Percentiles rank a stretch among this genome's conserved stretches.
Conservation (phyloP, 2,888 invertebrate genomes). For the Dione vanillae region DNA sequence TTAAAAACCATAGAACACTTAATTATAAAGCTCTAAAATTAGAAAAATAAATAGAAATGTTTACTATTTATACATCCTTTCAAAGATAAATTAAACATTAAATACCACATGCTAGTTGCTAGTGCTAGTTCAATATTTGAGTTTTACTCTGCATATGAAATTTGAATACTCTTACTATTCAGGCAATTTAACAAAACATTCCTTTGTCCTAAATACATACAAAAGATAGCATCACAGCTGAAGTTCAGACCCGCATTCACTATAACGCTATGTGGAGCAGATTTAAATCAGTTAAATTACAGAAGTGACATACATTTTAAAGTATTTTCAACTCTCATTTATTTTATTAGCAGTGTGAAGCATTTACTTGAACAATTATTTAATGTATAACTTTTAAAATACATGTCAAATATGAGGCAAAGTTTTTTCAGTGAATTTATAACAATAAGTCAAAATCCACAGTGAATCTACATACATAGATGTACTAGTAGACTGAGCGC, state of each 20-base stretch:
- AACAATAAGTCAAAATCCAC: no score
- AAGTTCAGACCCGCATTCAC: conserved; percentile 35
- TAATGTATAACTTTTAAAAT: no score
- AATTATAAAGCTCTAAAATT: no score
- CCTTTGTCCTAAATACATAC: conserved; percentile 28
- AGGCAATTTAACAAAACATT: conserved; percentile 14
- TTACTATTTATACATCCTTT: neutral
- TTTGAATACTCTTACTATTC: neutral
- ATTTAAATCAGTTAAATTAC: conserved; percentile 32
- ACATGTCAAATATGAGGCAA: no score
- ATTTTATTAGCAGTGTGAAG: neutral
- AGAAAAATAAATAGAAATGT: no score
- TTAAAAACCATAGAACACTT: no score
- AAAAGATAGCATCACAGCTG: conserved; percentile 31
- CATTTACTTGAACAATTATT: neutral
- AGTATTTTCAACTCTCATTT: neutral
- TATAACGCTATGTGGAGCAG: conserved; percentile 29
- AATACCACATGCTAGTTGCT: no score
- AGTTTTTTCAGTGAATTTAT: no score
- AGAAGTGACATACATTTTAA: conserved; percentile 13
- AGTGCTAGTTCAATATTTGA: neutral
- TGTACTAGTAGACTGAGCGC: no score
- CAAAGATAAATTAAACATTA: neutral
- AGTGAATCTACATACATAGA: no score
- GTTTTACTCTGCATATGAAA: neutral